These are phyloP conservation scores for Malacosoma neustria DNA, from an alignment of 2,888 invertebrate species.

Conservation along the genomic window DNA sequence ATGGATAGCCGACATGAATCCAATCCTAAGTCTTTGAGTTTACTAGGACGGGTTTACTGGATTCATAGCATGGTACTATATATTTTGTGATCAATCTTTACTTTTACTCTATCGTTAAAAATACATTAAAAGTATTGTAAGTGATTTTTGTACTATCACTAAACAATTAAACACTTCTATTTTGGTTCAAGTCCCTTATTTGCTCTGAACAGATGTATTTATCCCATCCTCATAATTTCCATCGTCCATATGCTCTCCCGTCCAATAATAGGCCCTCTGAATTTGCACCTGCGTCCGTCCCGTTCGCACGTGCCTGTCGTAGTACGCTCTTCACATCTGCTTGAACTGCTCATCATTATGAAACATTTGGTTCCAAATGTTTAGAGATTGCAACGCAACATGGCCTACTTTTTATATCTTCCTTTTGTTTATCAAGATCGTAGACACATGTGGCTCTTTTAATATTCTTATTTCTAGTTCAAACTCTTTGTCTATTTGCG, in stretches of 20 bases:
- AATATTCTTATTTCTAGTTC: background rate
- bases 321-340: conserved; percentile 16
- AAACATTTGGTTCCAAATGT: conserved; percentile 4
- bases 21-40: too few species aligned
- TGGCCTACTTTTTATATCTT: background rate
- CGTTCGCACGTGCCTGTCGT: conserved; percentile 56
- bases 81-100: too few species aligned
- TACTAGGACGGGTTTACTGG: too few species aligned
- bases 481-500: too few species aligned
- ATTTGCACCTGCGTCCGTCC: conserved; percentile 67
- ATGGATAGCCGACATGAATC: too few species aligned
- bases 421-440: background rate
- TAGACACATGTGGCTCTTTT: background rate
- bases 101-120: too few species aligned
- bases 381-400: background rate
- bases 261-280: conserved; percentile 39
- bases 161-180: too few species aligned
- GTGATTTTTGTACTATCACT: too few species aligned
- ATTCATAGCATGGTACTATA: too few species aligned
- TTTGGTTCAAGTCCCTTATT: too few species aligned
- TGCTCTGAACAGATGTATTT: too few species aligned
- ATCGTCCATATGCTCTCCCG: conserved; percentile 42
- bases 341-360: conserved; percentile 6
- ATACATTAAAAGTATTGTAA: too few species aligned
- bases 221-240: background rate